Evolutionary conservation across 1,140 invertebrate species (phyloP), one percentile per base, ranked within the genome.

Genomic region (Panulirus ornatus): DNA sequence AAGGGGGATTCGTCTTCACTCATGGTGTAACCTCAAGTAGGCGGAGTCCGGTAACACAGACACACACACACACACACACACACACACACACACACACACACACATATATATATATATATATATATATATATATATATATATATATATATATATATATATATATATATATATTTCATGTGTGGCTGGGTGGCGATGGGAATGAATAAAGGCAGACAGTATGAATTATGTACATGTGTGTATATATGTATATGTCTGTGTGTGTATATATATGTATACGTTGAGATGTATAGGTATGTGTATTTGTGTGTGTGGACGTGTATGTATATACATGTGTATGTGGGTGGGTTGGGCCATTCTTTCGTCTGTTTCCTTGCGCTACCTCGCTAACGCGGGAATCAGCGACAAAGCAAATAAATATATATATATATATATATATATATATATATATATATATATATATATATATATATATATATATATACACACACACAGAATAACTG

Each of bases 401-500:
- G n/a, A n/a, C n/a, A n/a, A n/a, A n/a, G n/a, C n/a, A n/a, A n/a
- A n/a, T n/a, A n/a, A n/a, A n/a, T n/a, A n/a, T n/a, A n/a, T n/a
- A n/a, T n/a, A 30, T 73, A 30, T 73, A 30, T 73, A 30, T 30
- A 30, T 36, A 30, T 73, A 73, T 30, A 73, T 73, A 73, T 73
- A 73, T 73, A 73, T 36, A 73, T 36, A 73, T 36, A 73, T 36
- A 30, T 73, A 30, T 73, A 73, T 73, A 30, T 73, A 73, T 73
- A 6, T 73, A 36, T 71, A 71, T 71, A 71, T 71, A 71, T 71
- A 71, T 71, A 30, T 71, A 71, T 71, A 30, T 71, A 71, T 71
- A 71, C 30, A 71, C 30, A 71, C 27, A 71, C 30, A 71, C 27
- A 71, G 11, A 71, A 16, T 16, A 16, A 71, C 30, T 16, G 11